A percentile compares a stretch with the other conserved stretches of the same genome.
phyloP scores from a whole-genome alignment of 2,888 invertebrate genomes.

The Cacoxenus indagator region DNA sequence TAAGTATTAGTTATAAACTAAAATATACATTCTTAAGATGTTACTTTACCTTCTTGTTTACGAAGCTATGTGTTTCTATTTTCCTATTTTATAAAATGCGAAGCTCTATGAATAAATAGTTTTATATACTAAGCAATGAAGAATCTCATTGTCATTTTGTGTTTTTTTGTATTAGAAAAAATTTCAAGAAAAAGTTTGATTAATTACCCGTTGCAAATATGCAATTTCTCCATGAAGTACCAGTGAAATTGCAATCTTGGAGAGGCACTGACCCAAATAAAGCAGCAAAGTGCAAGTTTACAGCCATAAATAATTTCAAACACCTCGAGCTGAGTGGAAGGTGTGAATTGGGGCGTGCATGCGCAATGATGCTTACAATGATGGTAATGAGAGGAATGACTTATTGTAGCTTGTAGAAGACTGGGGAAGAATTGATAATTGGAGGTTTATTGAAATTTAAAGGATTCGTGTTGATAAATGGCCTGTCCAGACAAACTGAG shows the following conservation, averaged over 20 bases:
- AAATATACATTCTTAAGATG: not conserved
- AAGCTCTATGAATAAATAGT: conserved; percentile 1
- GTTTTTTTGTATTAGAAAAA: not conserved
- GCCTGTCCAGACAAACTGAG: too few relatives aligned
- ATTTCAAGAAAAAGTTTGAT: not conserved
- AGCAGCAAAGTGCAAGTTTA: not conserved
- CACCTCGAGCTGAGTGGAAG: not conserved
- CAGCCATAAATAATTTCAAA: not conserved
- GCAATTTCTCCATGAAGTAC: not conserved
- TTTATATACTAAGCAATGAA: not conserved
- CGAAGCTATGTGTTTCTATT: not conserved
- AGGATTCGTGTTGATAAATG: too few relatives aligned
- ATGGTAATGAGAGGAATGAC: not conserved
- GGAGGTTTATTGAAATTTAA: too few relatives aligned
- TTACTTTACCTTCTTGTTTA: not conserved
- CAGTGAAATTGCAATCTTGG: not conserved
- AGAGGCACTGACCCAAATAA: not conserved
- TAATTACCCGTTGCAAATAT: not conserved
- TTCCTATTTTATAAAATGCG: not conserved
- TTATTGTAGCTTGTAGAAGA: too few relatives aligned
- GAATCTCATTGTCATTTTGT: not conserved
- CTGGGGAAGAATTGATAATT: too few relatives aligned
- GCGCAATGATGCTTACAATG: not conserved
- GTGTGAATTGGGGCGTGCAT: not conserved
- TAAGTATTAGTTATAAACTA: not conserved